Evolutionary conservation across 37 sponge, comb jelly and placozoan species (phyloP), one percentile per base, ranked within the genome.

Genomic region (Beroe forskalii): DNA sequence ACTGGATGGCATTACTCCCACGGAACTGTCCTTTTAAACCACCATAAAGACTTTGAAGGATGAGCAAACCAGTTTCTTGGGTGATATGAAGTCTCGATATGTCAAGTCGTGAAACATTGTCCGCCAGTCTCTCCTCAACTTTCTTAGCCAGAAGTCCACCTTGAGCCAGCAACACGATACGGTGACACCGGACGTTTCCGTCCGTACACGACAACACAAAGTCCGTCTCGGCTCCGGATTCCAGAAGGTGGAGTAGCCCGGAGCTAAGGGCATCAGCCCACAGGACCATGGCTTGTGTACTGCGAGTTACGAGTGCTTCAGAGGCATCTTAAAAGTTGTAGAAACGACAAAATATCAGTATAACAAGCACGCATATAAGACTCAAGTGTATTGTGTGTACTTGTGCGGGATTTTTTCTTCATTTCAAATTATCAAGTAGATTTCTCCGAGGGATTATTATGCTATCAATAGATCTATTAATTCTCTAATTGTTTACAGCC

Each of bases 111-210:
- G 24, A 33, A 9, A 80, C 86, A 9, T 44, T 44, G 22, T 80
- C 86, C 28, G 55, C 25, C n/a, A 80, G 44, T 44, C 86, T 41
- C 8, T 80, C 86, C 30, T 37, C 12, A 1, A 80, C 55, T 24
- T 25, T 40, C 27, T 4, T 24, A n/a, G 24, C 28, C 27, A 80
- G 86, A 9, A 22, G 0, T 6, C 86, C 86, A 4, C 86, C 86
- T 27, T 35, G 30, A 42, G 86, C 86, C 55, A 80, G 3, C 55
- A 80, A 48, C n/a, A 80, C 23, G 38, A 43, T 27, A 43, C 55
- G n/a, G 86, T 80, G 86, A 80, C 86, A 80, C 48, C 55, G 28
- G 3, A 80, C 48, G 4, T 80, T 37, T 2, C 86, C 86, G 27
- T 80, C 86, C 14, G 55, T 44, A 38, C 86, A 80, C 17, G 86